phyloP scores from a whole-genome alignment of 2,888 invertebrate species.

The Eupeodes latifasciatus region DNA sequence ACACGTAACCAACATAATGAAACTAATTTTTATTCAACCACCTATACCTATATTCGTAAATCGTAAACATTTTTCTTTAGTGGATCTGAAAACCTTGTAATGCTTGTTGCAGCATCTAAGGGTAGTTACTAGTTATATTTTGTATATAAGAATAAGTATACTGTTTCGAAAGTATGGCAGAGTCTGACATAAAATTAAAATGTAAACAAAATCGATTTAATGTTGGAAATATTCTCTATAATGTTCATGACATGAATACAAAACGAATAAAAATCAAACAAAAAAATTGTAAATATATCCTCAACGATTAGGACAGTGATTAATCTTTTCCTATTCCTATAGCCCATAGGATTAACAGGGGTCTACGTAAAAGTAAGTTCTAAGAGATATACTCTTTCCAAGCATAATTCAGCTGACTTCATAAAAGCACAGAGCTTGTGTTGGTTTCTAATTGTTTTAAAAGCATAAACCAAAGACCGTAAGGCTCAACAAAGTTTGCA shows the following conservation, averaged over 20 bases:
- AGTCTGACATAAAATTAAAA: conserved; percentile 25
- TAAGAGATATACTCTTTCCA: neutral
- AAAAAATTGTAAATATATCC: conserved; percentile 28
- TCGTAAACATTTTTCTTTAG: conserved; percentile 13
- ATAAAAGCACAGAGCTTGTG: conserved; percentile 12
- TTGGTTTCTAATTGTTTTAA: conserved; percentile 3
- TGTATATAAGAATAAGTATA: neutral
- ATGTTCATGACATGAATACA: too few species aligned
- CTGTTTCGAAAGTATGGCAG: conserved; percentile 4
- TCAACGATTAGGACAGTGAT: conserved; percentile 7
- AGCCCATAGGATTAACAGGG: neutral
- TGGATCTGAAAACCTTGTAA: conserved; percentile 9
- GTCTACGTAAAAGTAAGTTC: conserved; percentile 26
- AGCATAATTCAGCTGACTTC: neutral
- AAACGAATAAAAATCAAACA: neutral
- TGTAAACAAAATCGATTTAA: conserved; percentile 6
- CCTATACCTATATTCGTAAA: conserved; percentile 1
- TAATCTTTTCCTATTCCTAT: neutral
- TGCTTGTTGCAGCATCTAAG: neutral
- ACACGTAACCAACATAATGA: conserved; percentile 60
- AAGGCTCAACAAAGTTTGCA: conserved; percentile 18
- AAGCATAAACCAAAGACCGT: neutral
- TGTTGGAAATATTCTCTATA: too few species aligned
- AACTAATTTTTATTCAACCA: conserved; percentile 60
- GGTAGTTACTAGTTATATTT: neutral